phyloP scores from a whole-genome alignment of 2,113 vertebrate species.

The Sylvietta virens region DNA sequence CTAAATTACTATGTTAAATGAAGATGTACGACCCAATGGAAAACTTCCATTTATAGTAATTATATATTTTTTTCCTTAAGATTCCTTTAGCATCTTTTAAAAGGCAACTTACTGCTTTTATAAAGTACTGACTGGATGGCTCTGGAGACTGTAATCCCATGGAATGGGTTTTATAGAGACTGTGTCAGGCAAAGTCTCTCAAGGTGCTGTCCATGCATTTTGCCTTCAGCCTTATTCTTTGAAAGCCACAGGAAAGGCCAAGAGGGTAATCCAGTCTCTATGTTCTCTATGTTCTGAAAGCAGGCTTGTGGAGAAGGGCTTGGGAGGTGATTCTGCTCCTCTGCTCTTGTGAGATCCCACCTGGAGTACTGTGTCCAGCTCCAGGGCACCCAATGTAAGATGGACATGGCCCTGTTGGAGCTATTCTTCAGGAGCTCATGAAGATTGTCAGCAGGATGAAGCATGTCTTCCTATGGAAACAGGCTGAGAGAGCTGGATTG shows the following conservation, averaged over 20 bases:
- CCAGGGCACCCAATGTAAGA: neutral
- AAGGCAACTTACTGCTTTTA: neutral
- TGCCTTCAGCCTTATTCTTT: neutral
- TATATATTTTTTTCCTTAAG: slow-evolving; percentile 4
- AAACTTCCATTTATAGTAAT: slow-evolving; percentile 61
- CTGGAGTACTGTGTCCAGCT: neutral
- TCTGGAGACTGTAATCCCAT: neutral
- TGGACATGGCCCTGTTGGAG: neutral
- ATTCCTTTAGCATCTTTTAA: slow-evolving; percentile 5
- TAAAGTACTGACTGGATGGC: neutral
- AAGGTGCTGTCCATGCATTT: neutral
- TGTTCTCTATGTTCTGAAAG: neutral
- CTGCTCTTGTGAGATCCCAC: neutral
- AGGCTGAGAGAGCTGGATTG: neutral
- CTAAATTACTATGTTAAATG: slow-evolving; percentile 58
- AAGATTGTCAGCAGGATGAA: neutral
- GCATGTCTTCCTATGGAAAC: neutral
- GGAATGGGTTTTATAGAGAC: neutral
- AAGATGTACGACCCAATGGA: slow-evolving; percentile 59
- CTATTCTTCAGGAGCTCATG: neutral
- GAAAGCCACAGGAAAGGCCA: neutral
- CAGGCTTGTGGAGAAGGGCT: neutral
- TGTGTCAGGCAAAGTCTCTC: neutral
- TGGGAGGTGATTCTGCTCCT: neutral
- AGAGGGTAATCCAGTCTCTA: neutral